Evolutionary conservation across 2,797 vertebrate genomes (phyloP).

Genomic region (Loriculus beryllinus): DNA sequence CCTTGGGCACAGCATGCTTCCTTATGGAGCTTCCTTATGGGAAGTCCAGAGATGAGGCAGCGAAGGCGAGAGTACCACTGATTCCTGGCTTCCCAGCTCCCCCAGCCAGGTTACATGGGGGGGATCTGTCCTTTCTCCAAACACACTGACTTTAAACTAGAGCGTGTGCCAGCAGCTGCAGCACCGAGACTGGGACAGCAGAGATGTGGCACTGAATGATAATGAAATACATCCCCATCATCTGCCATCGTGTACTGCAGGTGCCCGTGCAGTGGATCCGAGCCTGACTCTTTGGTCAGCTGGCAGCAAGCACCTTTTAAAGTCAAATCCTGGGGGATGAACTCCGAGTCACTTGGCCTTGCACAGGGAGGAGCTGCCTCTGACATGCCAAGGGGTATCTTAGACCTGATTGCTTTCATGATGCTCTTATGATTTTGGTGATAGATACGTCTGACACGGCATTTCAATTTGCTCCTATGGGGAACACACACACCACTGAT

Average conservation of each 20-base stretch:
- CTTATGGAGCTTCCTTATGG: rapidly evolving
- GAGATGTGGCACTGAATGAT: constrained; percentile 81
- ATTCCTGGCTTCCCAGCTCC: background rate
- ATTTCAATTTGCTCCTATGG: background rate
- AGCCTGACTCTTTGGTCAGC: constrained; percentile 66
- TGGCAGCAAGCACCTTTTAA: constrained; percentile 65
- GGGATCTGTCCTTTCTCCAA: constrained; percentile 66
- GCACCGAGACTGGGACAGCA: constrained; percentile 79
- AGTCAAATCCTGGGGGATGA: constrained; percentile 58
- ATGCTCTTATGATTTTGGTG: constrained; percentile 45
- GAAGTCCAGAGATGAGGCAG: rapidly evolving
- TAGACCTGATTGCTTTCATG: constrained; percentile 36
- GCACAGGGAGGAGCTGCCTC: constrained; percentile 42
- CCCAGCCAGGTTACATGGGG: constrained; percentile 73
- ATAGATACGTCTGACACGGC: background rate
- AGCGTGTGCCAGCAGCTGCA: constrained; percentile 74
- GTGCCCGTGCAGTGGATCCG: constrained; percentile 81
- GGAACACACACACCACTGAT: background rate
- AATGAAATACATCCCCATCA: constrained; percentile 81
- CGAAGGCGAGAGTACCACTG: rapidly evolving
- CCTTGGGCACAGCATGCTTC: background rate
- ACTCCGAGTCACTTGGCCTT: constrained; percentile 66
- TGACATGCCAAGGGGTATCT: constrained; percentile 31
- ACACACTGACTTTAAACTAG: constrained; percentile 73
- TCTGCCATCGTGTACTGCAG: constrained; percentile 74